Evolutionary conservation across 2,888 invertebrate species (phyloP).

Genomic region (Lepeophtheirus nordmannii): DNA sequence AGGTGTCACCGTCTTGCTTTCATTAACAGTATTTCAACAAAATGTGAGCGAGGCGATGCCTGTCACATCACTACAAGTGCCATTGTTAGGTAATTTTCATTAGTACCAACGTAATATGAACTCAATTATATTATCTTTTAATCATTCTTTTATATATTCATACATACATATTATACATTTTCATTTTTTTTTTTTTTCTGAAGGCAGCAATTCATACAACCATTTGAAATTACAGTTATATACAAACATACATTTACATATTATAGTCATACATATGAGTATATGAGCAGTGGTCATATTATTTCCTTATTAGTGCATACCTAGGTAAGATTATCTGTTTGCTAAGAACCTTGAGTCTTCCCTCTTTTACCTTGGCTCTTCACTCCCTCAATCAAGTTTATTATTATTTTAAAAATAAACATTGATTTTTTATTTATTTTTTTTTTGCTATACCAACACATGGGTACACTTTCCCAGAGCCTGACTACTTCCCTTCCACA

Average conservation of each 20-base stretch:
- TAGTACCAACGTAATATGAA: neutral
- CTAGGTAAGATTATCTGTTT: no score
- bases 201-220: conserved; percentile 1
- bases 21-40: conserved; percentile 77
- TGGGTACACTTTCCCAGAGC: no score
- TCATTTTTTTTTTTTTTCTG: neutral
- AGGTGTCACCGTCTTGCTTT: conserved; percentile 93
- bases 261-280: neutral
- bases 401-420: no score
- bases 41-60: conserved; percentile 24
- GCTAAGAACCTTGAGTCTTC: no score
- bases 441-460: no score
- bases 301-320: no score
- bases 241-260: neutral
- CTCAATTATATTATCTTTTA: neutral
- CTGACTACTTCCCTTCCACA: no score
- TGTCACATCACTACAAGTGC: conserved; percentile 24
- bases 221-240: neutral
- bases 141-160: neutral
- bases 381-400: no score
- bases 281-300: conserved; percentile 2
- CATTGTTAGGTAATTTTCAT: conserved; percentile 24
- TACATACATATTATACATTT: conserved; percentile 1
- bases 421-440: no score
- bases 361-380: no score